Evolutionary conservation across 2,113 vertebrate species (phyloP).

Genomic region (Cebus imitator): DNA sequence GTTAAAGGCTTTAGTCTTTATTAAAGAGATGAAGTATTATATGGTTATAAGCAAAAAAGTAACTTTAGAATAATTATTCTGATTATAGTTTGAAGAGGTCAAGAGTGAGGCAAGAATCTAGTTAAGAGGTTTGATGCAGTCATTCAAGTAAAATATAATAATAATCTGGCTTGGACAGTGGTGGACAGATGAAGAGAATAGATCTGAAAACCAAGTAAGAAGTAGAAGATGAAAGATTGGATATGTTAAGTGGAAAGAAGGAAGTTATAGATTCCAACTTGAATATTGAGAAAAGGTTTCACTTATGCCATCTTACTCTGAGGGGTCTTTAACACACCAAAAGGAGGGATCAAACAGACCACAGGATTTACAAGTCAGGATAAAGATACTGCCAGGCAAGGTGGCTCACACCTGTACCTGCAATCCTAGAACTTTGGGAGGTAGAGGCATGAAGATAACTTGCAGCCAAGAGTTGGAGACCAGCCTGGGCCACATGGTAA

Average conservation of each 20-base stretch:
- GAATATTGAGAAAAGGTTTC: background rate
- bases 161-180: background rate
- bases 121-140: background rate
- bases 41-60: background rate
- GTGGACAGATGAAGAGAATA: background rate
- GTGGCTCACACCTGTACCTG: too few species aligned
- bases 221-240: background rate
- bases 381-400: background rate
- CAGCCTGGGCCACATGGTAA: too few species aligned
- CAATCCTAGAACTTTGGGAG: too few species aligned
- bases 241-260: background rate
- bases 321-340: background rate
- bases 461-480: too few species aligned
- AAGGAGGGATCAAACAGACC: background rate
- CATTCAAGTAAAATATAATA: background rate
- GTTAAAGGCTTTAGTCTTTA: background rate
- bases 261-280: background rate
- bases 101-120: background rate
- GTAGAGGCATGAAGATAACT: too few species aligned
- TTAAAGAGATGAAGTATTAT: background rate
- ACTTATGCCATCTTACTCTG: background rate
- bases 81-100: background rate
- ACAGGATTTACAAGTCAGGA: background rate
- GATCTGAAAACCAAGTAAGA: background rate
- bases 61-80: slow-evolving; percentile 8